Conservation (phyloP, 1,140 invertebrate genomes). For the Euwallacea similis region DNA sequence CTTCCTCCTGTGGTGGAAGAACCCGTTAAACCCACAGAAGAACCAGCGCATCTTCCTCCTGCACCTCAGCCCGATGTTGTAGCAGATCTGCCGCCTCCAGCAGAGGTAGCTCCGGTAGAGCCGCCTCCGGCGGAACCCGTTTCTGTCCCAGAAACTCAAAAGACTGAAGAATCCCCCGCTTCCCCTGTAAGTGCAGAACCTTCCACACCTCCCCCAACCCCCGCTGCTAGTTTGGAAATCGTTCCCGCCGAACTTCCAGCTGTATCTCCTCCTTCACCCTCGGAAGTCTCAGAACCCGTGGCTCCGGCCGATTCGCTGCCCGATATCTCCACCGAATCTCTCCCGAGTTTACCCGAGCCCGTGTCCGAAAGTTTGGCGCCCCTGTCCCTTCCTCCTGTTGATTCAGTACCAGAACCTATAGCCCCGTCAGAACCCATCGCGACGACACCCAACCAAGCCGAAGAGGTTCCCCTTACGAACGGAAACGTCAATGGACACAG, state of each 20-base stretch:
- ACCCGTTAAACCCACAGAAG: background rate
- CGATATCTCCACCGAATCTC: slow-evolving; percentile 53
- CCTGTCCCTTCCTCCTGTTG: slow-evolving; percentile 52
- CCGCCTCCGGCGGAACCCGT: slow-evolving; percentile 25
- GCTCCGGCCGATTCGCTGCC: slow-evolving; percentile 49
- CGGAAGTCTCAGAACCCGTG: slow-evolving; percentile 36
- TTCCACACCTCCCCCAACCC: slow-evolving; percentile 31
- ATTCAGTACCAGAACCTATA: slow-evolving; percentile 50
- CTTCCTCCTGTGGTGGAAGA: background rate
- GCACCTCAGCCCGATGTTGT: slow-evolving; percentile 1
- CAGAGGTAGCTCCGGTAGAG: background rate
- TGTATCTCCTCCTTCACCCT: slow-evolving; percentile 19
- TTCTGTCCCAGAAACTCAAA: slow-evolving; percentile 16
- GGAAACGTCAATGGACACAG: slow-evolving; percentile 49
- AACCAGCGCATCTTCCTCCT: background rate
- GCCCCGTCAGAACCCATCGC: slow-evolving; percentile 31
- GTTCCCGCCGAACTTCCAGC: slow-evolving; percentile 10
- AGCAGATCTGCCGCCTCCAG: background rate
- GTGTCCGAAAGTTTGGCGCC: slow-evolving; percentile 51
- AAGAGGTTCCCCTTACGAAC: slow-evolving; percentile 46
- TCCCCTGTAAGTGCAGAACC: slow-evolving; percentile 22
- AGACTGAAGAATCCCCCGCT: slow-evolving; percentile 21
- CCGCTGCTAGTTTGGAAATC: slow-evolving; percentile 20
- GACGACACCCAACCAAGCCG: slow-evolving; percentile 16
- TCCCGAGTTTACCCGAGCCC: slow-evolving; percentile 52